These are phyloP conservation scores for Erinaceus europaeus DNA, from an alignment of 2,113 vertebrate species.

Conservation along the genomic window DNA sequence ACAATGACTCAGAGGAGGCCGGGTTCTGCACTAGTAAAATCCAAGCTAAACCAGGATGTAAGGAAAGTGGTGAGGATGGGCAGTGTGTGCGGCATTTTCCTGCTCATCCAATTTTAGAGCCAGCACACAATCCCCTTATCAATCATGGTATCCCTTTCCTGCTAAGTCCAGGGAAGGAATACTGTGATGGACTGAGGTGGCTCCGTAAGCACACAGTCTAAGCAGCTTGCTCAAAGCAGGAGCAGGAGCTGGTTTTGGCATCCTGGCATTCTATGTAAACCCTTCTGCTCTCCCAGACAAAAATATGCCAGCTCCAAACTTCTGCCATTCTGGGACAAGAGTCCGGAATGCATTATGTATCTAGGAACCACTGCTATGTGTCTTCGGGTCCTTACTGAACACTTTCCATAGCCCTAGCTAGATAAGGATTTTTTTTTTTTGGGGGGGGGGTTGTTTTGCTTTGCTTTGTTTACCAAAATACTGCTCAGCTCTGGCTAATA, in stretches of 20 bases:
- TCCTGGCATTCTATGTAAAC: background rate
- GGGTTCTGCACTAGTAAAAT: background rate
- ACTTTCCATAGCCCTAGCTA: too few relatives aligned
- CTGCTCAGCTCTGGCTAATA: too few relatives aligned
- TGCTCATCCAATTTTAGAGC: background rate
- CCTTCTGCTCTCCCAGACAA: background rate
- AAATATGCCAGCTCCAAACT: background rate
- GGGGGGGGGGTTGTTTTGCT: too few relatives aligned
- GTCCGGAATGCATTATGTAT: too few relatives aligned
- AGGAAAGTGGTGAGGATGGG: background rate
- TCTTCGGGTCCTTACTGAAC: too few relatives aligned
- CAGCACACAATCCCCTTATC: background rate
- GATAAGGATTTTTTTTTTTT: too few relatives aligned
- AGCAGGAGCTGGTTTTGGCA: background rate
- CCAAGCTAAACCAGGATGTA: background rate
- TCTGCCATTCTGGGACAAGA: background rate
- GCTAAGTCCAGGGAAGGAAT: background rate
- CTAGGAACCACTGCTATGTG: too few relatives aligned
- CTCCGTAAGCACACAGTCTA: background rate
- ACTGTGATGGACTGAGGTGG: background rate
- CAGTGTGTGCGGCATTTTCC: background rate
- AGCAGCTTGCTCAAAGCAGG: background rate
- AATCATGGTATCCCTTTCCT: background rate
- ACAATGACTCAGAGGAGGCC: background rate
- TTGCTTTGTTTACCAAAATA: too few relatives aligned